Conservation (phyloP, 2,888 invertebrate species). For the Macrosiphum euphorbiae region DNA sequence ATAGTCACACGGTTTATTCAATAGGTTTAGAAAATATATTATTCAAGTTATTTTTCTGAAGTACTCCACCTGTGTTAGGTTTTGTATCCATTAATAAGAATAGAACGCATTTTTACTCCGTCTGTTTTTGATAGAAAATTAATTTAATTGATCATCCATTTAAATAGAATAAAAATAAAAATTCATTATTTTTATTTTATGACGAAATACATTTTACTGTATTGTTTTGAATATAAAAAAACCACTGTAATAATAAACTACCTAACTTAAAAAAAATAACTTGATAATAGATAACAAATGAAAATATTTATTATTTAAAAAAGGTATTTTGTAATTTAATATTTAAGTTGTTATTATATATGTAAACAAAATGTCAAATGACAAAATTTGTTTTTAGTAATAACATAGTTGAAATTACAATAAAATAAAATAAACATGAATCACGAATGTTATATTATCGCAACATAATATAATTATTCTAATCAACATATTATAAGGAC, state of each 20-base stretch:
- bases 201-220: neutral
- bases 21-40: neutral
- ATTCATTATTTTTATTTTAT: neutral
- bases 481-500: neutral
- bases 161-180: neutral
- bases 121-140: neutral
- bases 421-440: neutral
- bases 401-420: neutral
- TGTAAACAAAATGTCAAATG: neutral
- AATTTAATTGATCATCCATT: neutral
- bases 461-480: neutral
- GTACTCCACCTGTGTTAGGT: neutral
- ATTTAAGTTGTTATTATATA: neutral
- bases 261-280: neutral
- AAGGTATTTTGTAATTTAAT: neutral
- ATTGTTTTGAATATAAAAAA: neutral
- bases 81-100: neutral
- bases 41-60: neutral
- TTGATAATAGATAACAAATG: neutral
- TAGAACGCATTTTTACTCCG: neutral
- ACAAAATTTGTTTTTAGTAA: neutral
- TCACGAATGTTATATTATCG: neutral
- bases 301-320: neutral
- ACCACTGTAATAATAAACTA: neutral
- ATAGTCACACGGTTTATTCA: neutral